phyloP scores from a whole-genome alignment of 2,888 invertebrate species.

The Colletes collaris region DNA sequence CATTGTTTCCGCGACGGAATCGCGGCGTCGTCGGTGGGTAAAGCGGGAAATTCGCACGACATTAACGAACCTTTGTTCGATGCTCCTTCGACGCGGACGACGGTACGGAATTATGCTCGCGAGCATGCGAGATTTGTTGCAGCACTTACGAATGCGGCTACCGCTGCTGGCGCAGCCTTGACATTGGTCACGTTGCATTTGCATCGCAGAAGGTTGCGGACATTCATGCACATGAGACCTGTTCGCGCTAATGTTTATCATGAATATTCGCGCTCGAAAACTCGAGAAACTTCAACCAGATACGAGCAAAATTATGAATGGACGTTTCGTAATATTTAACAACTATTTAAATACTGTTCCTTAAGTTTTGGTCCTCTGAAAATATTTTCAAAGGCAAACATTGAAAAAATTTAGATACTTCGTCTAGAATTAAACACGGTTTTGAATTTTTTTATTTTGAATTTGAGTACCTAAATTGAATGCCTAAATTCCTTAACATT shows the following conservation, averaged over 20 bases:
- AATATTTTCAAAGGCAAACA: too few species aligned
- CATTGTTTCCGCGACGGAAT: neutral
- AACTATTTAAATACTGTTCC: too few species aligned
- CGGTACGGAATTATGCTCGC: constrained; percentile 39
- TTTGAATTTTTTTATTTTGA: too few species aligned
- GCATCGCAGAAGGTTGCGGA: constrained; percentile 64
- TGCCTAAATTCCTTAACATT: too few species aligned
- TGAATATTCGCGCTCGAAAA: constrained; percentile 8
- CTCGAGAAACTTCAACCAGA: neutral
- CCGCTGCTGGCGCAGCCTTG: constrained; percentile 63
- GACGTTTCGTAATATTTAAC: neutral
- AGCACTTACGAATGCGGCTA: constrained; percentile 55
- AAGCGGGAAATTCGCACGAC: constrained; percentile 34
- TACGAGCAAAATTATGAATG: neutral
- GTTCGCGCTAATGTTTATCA: constrained; percentile 57
- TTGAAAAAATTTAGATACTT: too few species aligned
- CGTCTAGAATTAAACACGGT: too few species aligned
- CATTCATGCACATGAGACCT: constrained; percentile 50
- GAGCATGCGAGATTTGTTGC: constrained; percentile 59
- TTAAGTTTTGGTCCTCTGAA: too few species aligned
- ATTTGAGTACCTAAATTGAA: too few species aligned
- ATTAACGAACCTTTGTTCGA: constrained; percentile 54
- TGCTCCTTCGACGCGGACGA: constrained; percentile 36
- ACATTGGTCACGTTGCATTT: constrained; percentile 72
- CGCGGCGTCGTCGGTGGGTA: neutral